Conservation (phyloP, 2,113 vertebrate species). For the Lepisosteus oculatus region DNA sequence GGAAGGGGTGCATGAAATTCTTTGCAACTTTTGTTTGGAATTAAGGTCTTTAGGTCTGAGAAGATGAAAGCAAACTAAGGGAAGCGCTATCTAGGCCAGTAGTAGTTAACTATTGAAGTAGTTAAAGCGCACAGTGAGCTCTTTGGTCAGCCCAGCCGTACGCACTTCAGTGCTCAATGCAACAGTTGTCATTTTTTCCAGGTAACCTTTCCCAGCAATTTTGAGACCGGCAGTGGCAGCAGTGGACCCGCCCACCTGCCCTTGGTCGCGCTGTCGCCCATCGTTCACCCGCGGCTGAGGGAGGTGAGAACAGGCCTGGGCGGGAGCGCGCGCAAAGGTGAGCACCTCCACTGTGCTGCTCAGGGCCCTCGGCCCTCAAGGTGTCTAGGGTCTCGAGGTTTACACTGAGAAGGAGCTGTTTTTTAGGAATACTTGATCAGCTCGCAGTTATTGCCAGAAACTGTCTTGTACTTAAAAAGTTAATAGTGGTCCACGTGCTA, state of each 20-base stretch:
- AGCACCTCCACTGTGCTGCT: neutral
- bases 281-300: constrained; percentile 91
- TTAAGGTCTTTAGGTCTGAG: too few relatives aligned
- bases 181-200: constrained; percentile 47
- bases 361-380: too few relatives aligned
- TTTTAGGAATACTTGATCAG: too few relatives aligned
- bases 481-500: too few relatives aligned
- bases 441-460: too few relatives aligned
- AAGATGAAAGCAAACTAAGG: too few relatives aligned
- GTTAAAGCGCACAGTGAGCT: too few relatives aligned
- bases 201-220: constrained; percentile 90
- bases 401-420: neutral
- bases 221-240: constrained; percentile 76
- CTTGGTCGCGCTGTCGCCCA: constrained; percentile 84
- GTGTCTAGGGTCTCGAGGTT: neutral
- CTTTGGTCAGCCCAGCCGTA: too few relatives aligned
- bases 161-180: neutral
- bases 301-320: constrained; percentile 86
- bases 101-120: neutral
- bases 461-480: too few relatives aligned
- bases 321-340: constrained; percentile 76
- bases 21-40: too few relatives aligned
- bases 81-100: neutral
- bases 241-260: constrained; percentile 75
- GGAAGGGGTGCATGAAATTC: too few relatives aligned